Conservation (phyloP, 2,113 vertebrate species). For the Microcebus griseorufus region DNA sequence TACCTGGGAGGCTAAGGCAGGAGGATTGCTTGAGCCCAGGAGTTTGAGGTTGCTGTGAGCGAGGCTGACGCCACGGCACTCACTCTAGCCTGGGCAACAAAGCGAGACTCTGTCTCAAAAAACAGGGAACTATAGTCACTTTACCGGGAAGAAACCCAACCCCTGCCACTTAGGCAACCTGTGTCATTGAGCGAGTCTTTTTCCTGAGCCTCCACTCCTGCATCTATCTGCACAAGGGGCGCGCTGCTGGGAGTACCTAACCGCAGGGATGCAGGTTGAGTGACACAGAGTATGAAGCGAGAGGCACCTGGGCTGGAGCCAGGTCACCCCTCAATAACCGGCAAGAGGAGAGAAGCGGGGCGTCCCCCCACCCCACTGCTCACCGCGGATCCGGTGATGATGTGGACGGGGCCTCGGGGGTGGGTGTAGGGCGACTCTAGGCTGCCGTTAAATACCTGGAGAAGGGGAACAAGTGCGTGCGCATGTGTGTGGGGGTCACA, state of each 20-base stretch:
- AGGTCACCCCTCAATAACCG: accelerated
- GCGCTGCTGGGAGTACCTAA: accelerated
- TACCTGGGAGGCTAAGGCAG: too few species aligned
- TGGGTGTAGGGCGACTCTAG: conserved; percentile 87
- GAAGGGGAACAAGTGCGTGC: neutral
- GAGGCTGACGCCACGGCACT: too few species aligned
- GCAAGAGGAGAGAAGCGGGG: neutral
- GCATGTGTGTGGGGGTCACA: neutral
- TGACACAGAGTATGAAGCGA: accelerated
- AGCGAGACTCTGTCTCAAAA: too few species aligned
- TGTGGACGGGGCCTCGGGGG: conserved; percentile 90
- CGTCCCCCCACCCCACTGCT: conserved; percentile 70
- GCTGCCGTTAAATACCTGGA: conserved; percentile 91
- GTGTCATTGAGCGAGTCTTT: neutral
- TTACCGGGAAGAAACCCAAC: neutral
- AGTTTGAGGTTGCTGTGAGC: too few species aligned
- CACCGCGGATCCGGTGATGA: conserved; percentile 93
- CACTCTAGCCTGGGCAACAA: too few species aligned
- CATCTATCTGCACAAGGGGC: neutral
- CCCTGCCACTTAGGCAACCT: neutral
- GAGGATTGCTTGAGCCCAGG: too few species aligned
- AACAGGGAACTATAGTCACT: neutral
- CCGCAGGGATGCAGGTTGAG: neutral
- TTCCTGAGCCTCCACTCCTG: neutral
- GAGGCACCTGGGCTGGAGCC: neutral